Conservation (phyloP, 2,888 invertebrate genomes). For the Cataglyphis cursor region DNA sequence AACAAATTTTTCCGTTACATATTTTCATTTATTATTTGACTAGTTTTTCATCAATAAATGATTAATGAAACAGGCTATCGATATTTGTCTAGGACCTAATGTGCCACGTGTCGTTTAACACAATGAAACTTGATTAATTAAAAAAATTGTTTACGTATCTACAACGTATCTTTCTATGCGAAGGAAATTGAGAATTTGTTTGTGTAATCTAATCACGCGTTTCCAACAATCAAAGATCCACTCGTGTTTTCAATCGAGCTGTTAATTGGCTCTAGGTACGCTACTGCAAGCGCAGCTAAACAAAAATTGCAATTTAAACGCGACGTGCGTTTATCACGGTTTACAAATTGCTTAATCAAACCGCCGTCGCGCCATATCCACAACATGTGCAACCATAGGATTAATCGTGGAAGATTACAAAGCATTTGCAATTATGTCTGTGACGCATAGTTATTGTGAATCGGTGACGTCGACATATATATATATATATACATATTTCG, state of each 20-base stretch:
- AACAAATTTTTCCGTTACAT: not conserved
- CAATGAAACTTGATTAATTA: not conserved
- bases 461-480: not conserved
- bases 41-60: not conserved
- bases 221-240: not conserved
- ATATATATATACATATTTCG: not conserved
- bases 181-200: not conserved
- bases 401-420: conserved; percentile 37
- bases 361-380: conserved; percentile 49
- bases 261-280: not conserved
- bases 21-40: conserved; percentile 5
- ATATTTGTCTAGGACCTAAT: not conserved
- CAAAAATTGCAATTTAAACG: conserved; percentile 35
- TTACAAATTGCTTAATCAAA: conserved; percentile 58
- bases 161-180: not conserved
- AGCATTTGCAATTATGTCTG: conserved; percentile 8
- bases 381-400: conserved; percentile 4
- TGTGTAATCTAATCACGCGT: not conserved
- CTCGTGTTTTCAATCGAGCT: not conserved
- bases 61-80: not conserved
- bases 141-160: not conserved
- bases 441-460: conserved; percentile 24
- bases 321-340: conserved; percentile 56
- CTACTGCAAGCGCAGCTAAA: conserved; percentile 32
- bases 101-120: not conserved